phyloP scores from a whole-genome alignment of 2,888 invertebrate species.

The Scelioninae gen. 1 region DNA sequence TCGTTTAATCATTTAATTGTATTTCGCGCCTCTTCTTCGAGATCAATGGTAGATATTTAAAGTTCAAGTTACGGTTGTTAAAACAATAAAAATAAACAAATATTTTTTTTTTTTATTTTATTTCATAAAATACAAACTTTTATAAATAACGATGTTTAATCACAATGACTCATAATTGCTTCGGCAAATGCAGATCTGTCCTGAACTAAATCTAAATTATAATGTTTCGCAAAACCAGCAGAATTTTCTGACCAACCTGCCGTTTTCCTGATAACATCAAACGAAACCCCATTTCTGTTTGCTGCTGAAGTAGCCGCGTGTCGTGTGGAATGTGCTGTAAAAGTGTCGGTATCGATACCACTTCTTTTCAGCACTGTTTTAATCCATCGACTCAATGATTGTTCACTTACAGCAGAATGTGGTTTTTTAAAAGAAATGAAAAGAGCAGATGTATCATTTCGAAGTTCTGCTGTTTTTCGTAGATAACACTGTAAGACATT shows the following conservation, averaged over 20 bases:
- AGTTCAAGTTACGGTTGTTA: conserved; percentile 23
- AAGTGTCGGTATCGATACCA: conserved; percentile 5
- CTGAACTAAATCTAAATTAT: conserved; percentile 3
- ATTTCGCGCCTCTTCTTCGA: conserved; percentile 36
- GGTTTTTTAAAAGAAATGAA: conserved; percentile 21
- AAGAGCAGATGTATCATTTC: background rate
- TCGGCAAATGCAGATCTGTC: background rate
- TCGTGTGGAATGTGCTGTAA: conserved; percentile 15
- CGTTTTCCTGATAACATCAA: conserved; percentile 6
- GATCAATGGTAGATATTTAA: conserved; percentile 35
- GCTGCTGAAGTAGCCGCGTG: conserved; percentile 34
- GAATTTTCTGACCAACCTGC: conserved; percentile 29
- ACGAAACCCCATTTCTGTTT: conserved; percentile 4
- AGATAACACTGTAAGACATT: conserved; percentile 8
- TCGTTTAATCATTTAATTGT: conserved; percentile 3
- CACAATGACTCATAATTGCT: background rate
- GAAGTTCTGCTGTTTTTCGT: conserved; percentile 5
- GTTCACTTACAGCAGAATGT: background rate
- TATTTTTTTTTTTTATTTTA: background rate
- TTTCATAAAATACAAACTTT: background rate
- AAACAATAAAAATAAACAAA: background rate
- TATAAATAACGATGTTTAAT: background rate
- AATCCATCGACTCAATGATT: conserved; percentile 31
- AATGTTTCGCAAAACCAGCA: conserved; percentile 28
- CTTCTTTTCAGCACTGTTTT: conserved; percentile 10